Percentiles rank a stretch among this genome's conserved stretches.
Evolutionary conservation across 1,140 invertebrate species (phyloP).

Genomic region (Conus ventricosus): DNA sequence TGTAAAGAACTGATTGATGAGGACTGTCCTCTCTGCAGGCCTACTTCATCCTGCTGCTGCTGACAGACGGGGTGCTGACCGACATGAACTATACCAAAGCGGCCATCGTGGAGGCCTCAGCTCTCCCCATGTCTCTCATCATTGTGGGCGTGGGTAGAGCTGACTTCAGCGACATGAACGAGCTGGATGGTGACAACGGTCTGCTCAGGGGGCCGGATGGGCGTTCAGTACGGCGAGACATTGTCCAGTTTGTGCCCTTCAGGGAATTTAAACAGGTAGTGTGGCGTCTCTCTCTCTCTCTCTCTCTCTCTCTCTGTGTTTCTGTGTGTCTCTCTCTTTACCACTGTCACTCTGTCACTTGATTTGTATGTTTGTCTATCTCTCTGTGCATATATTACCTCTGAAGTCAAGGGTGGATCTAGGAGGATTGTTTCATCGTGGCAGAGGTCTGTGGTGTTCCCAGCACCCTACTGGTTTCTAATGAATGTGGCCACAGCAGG

Average conservation of each 20-base stretch:
- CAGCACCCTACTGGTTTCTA: no score
- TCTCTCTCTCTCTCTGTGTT: no score
- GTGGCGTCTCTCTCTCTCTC: no score
- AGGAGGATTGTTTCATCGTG: no score
- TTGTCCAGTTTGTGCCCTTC: conserved; percentile 81
- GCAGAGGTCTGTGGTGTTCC: no score
- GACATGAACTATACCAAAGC: conserved; percentile 81
- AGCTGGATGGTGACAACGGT: conserved; percentile 78
- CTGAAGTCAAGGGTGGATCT: no score
- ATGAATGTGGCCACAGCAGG: no score
- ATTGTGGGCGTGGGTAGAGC: conserved; percentile 80
- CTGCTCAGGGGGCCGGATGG: conserved; percentile 71
- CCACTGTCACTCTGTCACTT: no score
- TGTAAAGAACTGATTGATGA: no score
- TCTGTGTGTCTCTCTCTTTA: no score
- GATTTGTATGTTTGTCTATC: no score
- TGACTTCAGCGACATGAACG: conserved; percentile 78
- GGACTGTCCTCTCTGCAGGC: conserved; percentile 65
- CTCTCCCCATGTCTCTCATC: conserved; percentile 80
- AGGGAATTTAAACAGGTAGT: conserved; percentile 74
- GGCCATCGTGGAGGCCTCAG: conserved; percentile 78
- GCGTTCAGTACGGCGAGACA: conserved; percentile 77
- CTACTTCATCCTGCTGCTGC: conserved; percentile 81
- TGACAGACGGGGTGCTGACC: conserved; percentile 83
- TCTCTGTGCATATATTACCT: no score